These are phyloP conservation scores for Luperina nickerlii DNA, from an alignment of 2,888 invertebrate species.

Conservation along the genomic window DNA sequence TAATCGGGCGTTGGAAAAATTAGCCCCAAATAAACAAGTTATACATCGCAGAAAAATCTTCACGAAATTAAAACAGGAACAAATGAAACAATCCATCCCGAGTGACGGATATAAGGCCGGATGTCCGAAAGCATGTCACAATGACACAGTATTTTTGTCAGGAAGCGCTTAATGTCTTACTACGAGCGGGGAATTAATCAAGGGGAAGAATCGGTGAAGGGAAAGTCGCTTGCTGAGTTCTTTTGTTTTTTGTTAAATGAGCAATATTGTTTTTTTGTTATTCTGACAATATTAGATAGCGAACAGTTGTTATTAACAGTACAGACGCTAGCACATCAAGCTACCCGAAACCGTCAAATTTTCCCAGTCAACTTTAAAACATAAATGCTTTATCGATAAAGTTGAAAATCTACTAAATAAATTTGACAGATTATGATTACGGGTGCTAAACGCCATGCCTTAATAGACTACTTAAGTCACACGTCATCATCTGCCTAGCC, in stretches of 20 bases:
- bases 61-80: neutral
- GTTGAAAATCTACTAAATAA: too few species aligned
- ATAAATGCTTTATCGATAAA: too few species aligned
- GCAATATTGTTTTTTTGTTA: conserved; percentile 7
- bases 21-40: neutral
- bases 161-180: conserved; percentile 34
- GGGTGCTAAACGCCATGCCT: too few species aligned
- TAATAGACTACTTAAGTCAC: too few species aligned
- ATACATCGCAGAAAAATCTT: neutral
- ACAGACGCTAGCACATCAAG: too few species aligned
- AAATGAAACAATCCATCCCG: conserved; percentile 16
- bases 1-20: too few species aligned
- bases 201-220: neutral
- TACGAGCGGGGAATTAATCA: conserved; percentile 53
- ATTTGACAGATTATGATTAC: too few species aligned
- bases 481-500: too few species aligned
- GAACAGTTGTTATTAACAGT: neutral
- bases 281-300: neutral
- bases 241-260: conserved; percentile 6
- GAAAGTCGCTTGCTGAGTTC: neutral
- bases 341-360: too few species aligned
- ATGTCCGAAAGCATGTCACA: conserved; percentile 22
- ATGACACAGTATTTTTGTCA: conserved; percentile 17
- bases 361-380: too few species aligned
- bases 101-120: conserved; percentile 1